Evolutionary conservation across 2,888 invertebrate genomes (phyloP).

Genomic region (Tinea trinotella): DNA sequence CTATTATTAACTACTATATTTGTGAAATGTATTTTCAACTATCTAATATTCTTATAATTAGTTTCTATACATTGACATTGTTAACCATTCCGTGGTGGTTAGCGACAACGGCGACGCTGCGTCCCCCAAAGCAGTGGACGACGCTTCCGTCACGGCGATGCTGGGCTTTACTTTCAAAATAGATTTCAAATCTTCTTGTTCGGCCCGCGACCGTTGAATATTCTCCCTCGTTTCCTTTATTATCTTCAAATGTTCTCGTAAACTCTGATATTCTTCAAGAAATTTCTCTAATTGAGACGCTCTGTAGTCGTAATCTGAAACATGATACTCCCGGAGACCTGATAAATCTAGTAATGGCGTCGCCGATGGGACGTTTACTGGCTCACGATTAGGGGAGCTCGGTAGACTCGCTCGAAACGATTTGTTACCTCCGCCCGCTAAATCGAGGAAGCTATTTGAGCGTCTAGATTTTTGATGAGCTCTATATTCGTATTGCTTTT

Average conservation of each 20-base stretch:
- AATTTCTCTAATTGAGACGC: constrained; percentile 85
- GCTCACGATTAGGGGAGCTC: constrained; percentile 74
- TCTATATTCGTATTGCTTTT: constrained; percentile 46
- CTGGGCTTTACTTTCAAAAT: constrained; percentile 73
- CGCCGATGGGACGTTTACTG: constrained; percentile 60
- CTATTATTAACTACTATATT: too few species aligned
- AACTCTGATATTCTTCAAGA: constrained; percentile 82
- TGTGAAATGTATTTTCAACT: neutral
- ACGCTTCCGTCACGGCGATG: constrained; percentile 61
- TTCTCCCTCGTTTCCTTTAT: constrained; percentile 86
- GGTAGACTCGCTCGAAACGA: constrained; percentile 74
- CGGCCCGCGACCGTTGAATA: constrained; percentile 61
- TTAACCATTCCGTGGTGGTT: constrained; percentile 59
- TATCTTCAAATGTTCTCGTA: constrained; percentile 83
- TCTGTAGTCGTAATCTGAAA: constrained; percentile 80
- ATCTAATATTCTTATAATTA: constrained; percentile 28
- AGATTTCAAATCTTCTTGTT: constrained; percentile 66
- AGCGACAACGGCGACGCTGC: constrained; percentile 55
- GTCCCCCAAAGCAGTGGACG: constrained; percentile 56
- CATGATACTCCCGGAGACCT: constrained; percentile 64
- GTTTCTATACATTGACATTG: constrained; percentile 59
- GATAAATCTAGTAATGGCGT: constrained; percentile 76
- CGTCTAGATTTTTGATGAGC: constrained; percentile 48
- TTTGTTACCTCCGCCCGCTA: constrained; percentile 64
- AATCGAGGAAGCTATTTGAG: constrained; percentile 80